Evolutionary conservation across 1,140 invertebrate genomes (phyloP), one percentile per base, ranked within the genome.

Genomic region (Coptotermes formosanus): DNA sequence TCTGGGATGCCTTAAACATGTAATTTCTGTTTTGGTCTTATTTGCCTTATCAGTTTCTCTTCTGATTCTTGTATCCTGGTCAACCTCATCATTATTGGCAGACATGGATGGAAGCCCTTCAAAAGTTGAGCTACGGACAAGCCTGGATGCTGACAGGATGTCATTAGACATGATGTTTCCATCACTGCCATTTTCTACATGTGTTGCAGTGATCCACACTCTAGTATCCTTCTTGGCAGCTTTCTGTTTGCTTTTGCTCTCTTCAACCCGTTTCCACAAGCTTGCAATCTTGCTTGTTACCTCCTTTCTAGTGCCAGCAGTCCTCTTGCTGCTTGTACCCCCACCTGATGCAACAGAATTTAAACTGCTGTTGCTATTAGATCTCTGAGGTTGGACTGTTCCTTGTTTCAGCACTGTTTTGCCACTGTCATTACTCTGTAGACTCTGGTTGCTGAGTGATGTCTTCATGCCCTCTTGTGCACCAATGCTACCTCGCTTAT

Each of bases 211-310:
- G 82, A 95, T 94, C 94, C 94, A 95, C 4, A 95, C 93, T 87
- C 93, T 92, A 21, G 92, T 93, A 87, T 96, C 94, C 81, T 92
- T 92, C 84, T 93, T 93, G 55, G 92, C 90, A 64, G 92, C 90
- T 23, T 90, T 90, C 59, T 93, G 92, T 87, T 93, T 93, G 85
- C 92, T 94, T 82, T 94, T 95, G n/a, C 91, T 94, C 59, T 96
- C 94, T 89, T 97, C 96, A 4, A 96, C 95, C 88, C 94, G 95
- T 88, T 97, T 98, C 97, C 97, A 98, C 23, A 98, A 92, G 89
- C 93, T 96, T 2, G 97, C 96, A 75, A 98, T 97, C 90, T 97
- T 97, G 90, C 97, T 97, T 3, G 95, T 94, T 2, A 96, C 94
- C 87, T 96, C 95, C 89, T 95, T 95, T 23, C 94, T 92, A 9